These are phyloP conservation scores for Mycteria americana DNA, from an alignment of 2,797 vertebrate genomes.

Conservation along the genomic window DNA sequence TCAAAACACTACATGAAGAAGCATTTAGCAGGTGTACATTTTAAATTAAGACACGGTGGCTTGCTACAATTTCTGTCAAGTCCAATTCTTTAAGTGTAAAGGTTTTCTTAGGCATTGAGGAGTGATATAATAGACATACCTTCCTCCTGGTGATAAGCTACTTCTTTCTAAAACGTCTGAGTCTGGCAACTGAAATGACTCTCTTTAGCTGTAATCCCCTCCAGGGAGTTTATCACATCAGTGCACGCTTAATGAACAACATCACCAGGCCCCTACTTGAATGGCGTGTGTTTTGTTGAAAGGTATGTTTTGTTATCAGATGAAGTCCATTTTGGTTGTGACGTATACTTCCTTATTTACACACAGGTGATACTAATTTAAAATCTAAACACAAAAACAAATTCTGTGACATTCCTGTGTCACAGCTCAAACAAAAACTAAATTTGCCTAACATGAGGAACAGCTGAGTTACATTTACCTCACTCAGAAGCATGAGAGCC, in stretches of 20 bases:
- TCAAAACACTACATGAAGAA: background rate
- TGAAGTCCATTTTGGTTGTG: background rate
- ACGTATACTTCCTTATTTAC: background rate
- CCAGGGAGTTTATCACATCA: background rate
- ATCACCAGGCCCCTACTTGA: background rate
- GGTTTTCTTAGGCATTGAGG: background rate
- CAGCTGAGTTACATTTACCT: background rate
- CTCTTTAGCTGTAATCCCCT: background rate
- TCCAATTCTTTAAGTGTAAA: background rate
- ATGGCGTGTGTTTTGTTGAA: background rate
- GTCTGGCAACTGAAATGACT: background rate
- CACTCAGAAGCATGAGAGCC: background rate
- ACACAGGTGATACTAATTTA: background rate
- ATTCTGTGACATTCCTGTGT: background rate
- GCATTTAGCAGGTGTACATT: background rate
- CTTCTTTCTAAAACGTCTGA: background rate
- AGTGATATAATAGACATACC: background rate
- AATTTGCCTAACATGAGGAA: background rate
- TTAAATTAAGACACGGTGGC: background rate
- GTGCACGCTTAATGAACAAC: background rate
- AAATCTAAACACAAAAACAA: background rate
- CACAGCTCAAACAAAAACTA: background rate
- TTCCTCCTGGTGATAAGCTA: background rate
- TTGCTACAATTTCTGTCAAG: background rate
- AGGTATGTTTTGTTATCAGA: background rate